Evolutionary conservation across 2,797 vertebrate genomes (phyloP), one percentile per base, ranked within the genome.

Genomic region (Phyllotis vaccarum): DNA sequence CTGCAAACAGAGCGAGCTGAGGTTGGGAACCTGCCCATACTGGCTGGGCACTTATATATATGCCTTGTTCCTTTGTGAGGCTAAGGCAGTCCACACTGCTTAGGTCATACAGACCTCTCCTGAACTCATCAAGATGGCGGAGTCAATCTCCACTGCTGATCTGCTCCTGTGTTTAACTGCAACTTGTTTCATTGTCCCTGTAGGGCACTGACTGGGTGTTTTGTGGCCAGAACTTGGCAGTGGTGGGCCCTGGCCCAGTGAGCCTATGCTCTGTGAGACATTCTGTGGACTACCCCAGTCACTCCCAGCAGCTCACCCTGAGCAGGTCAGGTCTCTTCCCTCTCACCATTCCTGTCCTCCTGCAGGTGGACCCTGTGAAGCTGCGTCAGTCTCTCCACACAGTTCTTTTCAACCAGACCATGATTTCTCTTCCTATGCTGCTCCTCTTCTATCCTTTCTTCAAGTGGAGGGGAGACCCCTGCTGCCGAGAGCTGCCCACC

Each of bases 301-400:
- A 72, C 70, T 75, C 24, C 22, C 22, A 70, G 70, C 64, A 49
- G 5, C 54, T 56, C 40, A 24, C 7, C 6, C 56, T 2, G 34
- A 86, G 43, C 16, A 21, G 60, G 62, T 80, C 49, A 49, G 43
- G 56, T 9, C n/a, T n/a, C n/a, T n/a, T n/a, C n/a, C n/a, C n/a
- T n/a, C n/a, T 96, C 76, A 92, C 27, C 95, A 49, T 9, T 97
- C 90, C 52, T 34, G 52, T 87, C 46, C 56, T 37, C 0, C 2
- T 54, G 46, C 98, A 99, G 99, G 99, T 99, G 95, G 99, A 99
- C 94, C 97, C 97, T 0, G 97, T 0, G 3, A 99, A 98, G 92
- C 97, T 99, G 46, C 90, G 89, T 5, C 98, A 99, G 7, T 98
- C 98, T 0, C 17, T 99, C 82, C 98, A 80, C 95, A 97, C 97